A percentile compares a stretch with the other conserved stretches of the same genome.
Conservation (phyloP, 2,113 vertebrate species). For the Silurus glanis region DNA sequence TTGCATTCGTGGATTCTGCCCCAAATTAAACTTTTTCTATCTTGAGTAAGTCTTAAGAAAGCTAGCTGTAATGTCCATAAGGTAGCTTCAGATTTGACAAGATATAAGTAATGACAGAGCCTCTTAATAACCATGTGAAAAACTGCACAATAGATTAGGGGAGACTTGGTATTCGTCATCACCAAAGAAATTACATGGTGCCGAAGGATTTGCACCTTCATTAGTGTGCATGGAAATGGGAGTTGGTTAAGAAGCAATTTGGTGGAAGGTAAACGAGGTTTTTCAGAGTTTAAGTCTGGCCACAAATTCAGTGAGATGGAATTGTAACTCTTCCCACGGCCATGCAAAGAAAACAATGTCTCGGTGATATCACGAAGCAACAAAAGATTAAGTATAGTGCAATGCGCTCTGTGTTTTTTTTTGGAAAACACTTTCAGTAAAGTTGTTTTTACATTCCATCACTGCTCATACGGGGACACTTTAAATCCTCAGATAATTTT, state of each 20-base stretch:
- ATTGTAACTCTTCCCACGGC: conserved; percentile 35
- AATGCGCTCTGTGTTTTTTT: background rate
- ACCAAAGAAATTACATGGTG: background rate
- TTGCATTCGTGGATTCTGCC: background rate
- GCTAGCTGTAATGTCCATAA: background rate
- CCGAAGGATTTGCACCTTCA: background rate
- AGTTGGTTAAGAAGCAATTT: conserved; percentile 22
- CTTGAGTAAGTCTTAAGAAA: background rate
- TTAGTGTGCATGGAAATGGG: background rate
- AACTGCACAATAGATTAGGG: background rate
- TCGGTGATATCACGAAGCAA: conserved; percentile 18
- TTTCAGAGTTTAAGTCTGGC: conserved; percentile 14
- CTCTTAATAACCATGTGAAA: background rate
- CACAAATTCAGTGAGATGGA: conserved; percentile 22
- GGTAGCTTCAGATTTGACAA: background rate
- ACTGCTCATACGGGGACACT: background rate
- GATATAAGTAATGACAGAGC: no score
- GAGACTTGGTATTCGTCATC: background rate
- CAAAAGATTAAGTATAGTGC: conserved; percentile 13
- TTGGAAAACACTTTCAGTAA: conserved; percentile 1
- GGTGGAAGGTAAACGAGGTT: conserved; percentile 5
- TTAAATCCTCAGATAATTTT: background rate
- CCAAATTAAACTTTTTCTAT: background rate
- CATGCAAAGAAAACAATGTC: conserved; percentile 30
- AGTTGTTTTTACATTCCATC: background rate